Base-by-base conservation (phyloP, 2,888 invertebrate species). In the Sinotaia quadrata region DNA sequence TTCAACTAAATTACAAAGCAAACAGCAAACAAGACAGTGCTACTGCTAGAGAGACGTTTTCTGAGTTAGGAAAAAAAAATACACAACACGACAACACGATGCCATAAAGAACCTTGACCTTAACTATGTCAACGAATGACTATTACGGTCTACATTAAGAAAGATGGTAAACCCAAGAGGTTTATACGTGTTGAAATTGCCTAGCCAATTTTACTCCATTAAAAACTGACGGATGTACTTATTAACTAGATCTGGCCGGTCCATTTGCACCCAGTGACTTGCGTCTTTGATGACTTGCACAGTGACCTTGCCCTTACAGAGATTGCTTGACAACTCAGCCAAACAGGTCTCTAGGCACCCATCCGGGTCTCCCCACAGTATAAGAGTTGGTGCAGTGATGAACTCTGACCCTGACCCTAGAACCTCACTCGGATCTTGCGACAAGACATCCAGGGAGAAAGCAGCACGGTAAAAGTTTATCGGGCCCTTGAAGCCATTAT, bases 221-320 rank as follows among this genome's bases (percentile, higher is more conserved):
- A 85, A 63, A 68, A 92, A 93, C 78, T 92, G 91, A 47, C 92
- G 84, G 49, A 94, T 89, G 61, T 91, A 87, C 76, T 90, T 88
- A 84, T 93, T 93, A 69, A 93, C 92, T 69, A 89, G 84, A 10
- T 91, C 90, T 0, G 93, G 92, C 70, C 90, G 90, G 85, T 94
- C 93, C 85, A 94, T 93, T 80, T 94, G 93, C 0, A 94, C 93
- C 89, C 92, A 94, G 87, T 94, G 94, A 27, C 91, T 92, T 4
- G 92, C 91, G 88, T 89, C 91, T 44, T 92, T 91, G 68, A 92
- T 90, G 80, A 90, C 56, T 7, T 61, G 61, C 58, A 71, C 61
- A 12, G 37, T 54, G 47, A 54, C 66, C 27, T 71, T 60, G 59
- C 57, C 62, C 52, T 47, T 57, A 29, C 44, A 56, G 21, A 31